Evolutionary conservation across 2,888 invertebrate genomes (phyloP).

Genomic region (Lydus trimaculatus): DNA sequence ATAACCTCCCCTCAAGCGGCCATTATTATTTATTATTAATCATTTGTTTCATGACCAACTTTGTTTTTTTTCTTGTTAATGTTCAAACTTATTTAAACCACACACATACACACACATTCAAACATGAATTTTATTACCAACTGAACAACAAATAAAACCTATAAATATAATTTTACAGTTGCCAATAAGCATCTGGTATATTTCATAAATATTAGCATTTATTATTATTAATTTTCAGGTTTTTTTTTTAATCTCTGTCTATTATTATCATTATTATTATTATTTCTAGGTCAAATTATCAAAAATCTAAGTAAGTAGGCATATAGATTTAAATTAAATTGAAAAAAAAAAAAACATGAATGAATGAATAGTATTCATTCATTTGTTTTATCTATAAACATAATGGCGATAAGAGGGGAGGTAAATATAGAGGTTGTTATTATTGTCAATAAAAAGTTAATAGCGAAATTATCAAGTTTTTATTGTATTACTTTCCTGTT

Average conservation of each 20-base stretch:
- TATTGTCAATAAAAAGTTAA: neutral
- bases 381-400: neutral
- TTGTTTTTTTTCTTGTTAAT: neutral
- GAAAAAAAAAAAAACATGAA: neutral
- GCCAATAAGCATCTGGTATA: slow-evolving; percentile 2
- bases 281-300: neutral
- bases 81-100: neutral
- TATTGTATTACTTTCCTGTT: no score
- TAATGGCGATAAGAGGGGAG: neutral
- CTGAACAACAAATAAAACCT: slow-evolving; percentile 7
- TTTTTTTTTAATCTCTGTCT: no score
- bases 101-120: neutral
- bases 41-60: slow-evolving; percentile 1
- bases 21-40: neutral
- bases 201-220: neutral
- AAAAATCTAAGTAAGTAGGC: neutral
- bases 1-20: neutral
- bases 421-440: neutral
- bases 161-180: slow-evolving; percentile 6
- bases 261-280: no score
- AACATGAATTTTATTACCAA: slow-evolving; percentile 2
- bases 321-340: no score
- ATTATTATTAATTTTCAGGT: neutral
- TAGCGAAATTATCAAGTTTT: no score
- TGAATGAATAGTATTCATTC: neutral